Conservation (phyloP, 2,113 vertebrate genomes). For the Narcine bancroftii region DNA sequence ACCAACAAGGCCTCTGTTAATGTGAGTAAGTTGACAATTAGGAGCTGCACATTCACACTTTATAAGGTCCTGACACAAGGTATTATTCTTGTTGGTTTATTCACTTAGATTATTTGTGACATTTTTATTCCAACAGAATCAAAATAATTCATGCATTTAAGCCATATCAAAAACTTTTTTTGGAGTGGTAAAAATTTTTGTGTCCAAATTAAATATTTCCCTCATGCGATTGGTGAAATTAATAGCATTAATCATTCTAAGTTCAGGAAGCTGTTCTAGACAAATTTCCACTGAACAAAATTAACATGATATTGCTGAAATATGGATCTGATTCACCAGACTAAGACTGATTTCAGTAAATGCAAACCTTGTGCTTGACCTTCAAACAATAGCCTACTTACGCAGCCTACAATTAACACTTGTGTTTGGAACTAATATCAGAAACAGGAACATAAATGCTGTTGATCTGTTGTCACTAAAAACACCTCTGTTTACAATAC, state of each 20-base stretch:
- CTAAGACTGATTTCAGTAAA: not conserved
- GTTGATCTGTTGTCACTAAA: slow-evolving; percentile 17
- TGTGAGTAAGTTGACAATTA: slow-evolving; percentile 79
- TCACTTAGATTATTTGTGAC: not conserved
- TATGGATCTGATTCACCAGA: not conserved
- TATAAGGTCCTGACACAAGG: slow-evolving; percentile 12
- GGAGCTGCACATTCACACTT: slow-evolving; percentile 41
- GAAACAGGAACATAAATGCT: not conserved
- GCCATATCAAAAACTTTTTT: not conserved
- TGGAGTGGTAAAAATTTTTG: not conserved
- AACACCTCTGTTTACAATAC: not conserved
- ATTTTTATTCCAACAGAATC: not conserved
- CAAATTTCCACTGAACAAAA: not conserved
- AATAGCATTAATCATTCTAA: not conserved
- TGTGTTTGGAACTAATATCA: slow-evolving; percentile 1
- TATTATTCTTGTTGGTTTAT: not conserved
- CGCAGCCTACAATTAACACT: not conserved
- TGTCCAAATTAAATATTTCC: not conserved
- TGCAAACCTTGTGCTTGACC: slow-evolving; percentile 14
- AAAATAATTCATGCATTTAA: slow-evolving; percentile 1
- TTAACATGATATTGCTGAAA: not conserved
- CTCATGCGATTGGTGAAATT: not conserved
- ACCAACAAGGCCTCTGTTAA: slow-evolving; percentile 82
- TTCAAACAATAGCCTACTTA: slow-evolving; percentile 16
- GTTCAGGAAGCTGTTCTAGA: not conserved